phyloP scores from a whole-genome alignment of 1,140 invertebrate genomes.

The Hesperophylax magnus region DNA sequence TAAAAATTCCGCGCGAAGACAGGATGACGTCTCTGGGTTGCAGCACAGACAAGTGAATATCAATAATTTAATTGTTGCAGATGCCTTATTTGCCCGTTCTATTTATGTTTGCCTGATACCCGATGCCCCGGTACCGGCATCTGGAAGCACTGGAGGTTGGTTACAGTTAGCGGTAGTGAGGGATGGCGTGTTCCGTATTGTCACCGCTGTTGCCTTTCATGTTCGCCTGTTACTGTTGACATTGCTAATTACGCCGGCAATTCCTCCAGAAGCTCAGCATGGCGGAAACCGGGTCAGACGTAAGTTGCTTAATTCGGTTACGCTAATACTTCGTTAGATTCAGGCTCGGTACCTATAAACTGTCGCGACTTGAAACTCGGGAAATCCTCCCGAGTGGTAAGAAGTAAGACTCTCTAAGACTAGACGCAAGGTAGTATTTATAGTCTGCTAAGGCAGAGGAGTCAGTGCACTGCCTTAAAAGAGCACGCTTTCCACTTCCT shows the following conservation, averaged over 20 bases:
- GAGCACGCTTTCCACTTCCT: neutral
- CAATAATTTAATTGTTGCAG: constrained; percentile 28
- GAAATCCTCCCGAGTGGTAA: constrained; percentile 7
- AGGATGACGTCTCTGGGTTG: neutral
- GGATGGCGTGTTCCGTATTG: too few relatives aligned
- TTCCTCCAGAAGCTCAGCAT: constrained; percentile 27
- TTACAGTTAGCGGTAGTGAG: too few relatives aligned
- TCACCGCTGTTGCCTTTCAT: constrained; percentile 13
- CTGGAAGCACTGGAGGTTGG: too few relatives aligned
- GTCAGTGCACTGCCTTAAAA: neutral
- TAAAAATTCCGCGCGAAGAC: neutral
- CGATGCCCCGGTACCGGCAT: constrained; percentile 15
- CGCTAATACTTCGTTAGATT: constrained; percentile 42
- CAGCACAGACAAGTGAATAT: constrained; percentile 26
- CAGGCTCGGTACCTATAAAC: constrained; percentile 24
- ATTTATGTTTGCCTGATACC: constrained; percentile 34
- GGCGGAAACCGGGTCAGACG: constrained; percentile 44
- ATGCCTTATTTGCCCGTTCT: constrained; percentile 24
- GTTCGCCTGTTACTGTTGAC: constrained; percentile 41
- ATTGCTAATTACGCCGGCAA: constrained; percentile 40
- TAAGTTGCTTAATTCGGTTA: constrained; percentile 43
- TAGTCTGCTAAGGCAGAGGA: neutral
- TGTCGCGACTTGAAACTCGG: constrained; percentile 26
- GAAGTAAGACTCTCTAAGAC: neutral
- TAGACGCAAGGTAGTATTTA: neutral